Evolutionary conservation across 1,140 invertebrate species (phyloP), one percentile per base, ranked within the genome.

Genomic region (Scylla paramamosain): DNA sequence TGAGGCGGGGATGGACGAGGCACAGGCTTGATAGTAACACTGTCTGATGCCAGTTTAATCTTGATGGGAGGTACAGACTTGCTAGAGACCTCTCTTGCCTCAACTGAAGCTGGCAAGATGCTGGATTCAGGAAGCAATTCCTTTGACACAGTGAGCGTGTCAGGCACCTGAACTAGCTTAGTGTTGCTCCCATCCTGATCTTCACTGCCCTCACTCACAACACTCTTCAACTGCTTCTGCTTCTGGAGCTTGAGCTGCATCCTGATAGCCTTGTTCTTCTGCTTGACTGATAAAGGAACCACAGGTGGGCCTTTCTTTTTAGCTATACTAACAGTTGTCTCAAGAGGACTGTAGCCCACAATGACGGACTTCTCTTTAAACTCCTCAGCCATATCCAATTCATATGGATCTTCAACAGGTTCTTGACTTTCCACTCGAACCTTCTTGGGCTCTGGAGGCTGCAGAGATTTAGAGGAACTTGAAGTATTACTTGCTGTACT

Each of bases 371-470:
- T 29, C 48, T 45, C 91, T 84, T 67, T 86, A 31, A 93, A 88
- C 88, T 95, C 94, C n/a, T 95, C 94, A 45, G 91, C 91, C 77
- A 77, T 8, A 77, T 86, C 86, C n/a, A 92, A 45, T 82, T 92
- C 91, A 89, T 95, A 95, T 12, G 94, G 94, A 82, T 95, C 88
- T 28, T 87, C 77, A 84, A 28, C 39, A 16, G 93, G 31, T 67
- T 92, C 92, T 29, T 95, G 92, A 46, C 31, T 82, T n/a, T 95
- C 95, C 31, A 92, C 48, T 8, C 93, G 29, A 67, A 67, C n/a
- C 88, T 84, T 95, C 89, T 95, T 95, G n/a, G 90, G 48, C 12
- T 95, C 95, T 28, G 92, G 95, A 45, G 92, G 95, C 45, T 95
- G 95, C 82, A 95, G 48, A 91, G 84, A 91, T 82, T 91, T 95